These are phyloP conservation scores for Aquatica leii DNA, from an alignment of 2,888 invertebrate genomes.

Conservation along the genomic window DNA sequence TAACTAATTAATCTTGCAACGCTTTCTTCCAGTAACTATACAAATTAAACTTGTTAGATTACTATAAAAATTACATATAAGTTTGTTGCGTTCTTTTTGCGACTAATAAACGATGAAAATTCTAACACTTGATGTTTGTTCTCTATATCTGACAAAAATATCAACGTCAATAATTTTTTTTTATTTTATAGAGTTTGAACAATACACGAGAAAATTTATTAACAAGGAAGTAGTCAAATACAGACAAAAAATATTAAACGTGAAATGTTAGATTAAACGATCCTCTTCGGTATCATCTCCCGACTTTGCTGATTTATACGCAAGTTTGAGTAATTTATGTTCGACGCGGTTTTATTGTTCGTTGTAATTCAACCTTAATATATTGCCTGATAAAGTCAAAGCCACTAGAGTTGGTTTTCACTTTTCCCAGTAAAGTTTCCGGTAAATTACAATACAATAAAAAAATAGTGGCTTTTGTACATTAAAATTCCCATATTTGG, in stretches of 20 bases:
- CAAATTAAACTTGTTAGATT: too few species aligned
- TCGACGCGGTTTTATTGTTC: constrained; percentile 50
- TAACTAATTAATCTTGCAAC: too few species aligned
- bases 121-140: too few species aligned
- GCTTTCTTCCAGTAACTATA: too few species aligned
- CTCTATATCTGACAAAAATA: too few species aligned
- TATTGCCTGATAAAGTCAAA: constrained; percentile 48
- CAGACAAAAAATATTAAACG: constrained; percentile 35
- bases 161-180: too few species aligned
- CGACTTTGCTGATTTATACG: constrained; percentile 49
- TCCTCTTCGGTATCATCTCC: constrained; percentile 46
- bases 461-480: constrained; percentile 22
- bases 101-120: too few species aligned
- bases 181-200: not conserved
- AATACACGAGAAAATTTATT: constrained; percentile 4
- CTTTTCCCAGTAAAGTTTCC: constrained; percentile 40
- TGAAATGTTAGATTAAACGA: constrained; percentile 35
- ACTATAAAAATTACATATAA: too few species aligned
- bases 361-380: constrained; percentile 46
- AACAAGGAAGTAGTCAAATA: constrained; percentile 6
- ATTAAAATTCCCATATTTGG: constrained; percentile 19
- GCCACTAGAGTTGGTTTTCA: constrained; percentile 44
- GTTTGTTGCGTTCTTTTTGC: too few species aligned
- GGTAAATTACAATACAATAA: constrained; percentile 36
- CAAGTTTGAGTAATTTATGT: constrained; percentile 52